Conservation (phyloP, 2,888 invertebrate genomes). For the Dynastes grantii region DNA sequence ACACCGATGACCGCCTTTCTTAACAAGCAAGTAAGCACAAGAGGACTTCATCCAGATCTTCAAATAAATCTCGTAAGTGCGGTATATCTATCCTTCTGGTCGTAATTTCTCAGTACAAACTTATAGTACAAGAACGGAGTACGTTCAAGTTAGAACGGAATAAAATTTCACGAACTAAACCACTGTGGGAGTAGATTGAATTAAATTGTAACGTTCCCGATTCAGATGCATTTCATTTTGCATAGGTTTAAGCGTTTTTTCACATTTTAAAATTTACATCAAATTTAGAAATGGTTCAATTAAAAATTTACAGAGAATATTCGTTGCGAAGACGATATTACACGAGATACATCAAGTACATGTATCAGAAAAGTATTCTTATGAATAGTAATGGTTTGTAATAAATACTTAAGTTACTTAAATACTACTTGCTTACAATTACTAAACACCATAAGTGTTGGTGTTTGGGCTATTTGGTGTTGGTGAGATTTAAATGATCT, state of each 20-base stretch:
- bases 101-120: conserved; percentile 3
- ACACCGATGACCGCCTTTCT: neutral
- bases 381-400: neutral
- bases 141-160: conserved; percentile 3
- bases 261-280: neutral
- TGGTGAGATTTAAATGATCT: too few relatives aligned
- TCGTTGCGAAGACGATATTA: neutral
- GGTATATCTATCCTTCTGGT: neutral
- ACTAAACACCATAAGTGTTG: neutral
- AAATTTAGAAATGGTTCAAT: neutral
- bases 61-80: conserved; percentile 26
- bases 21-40: conserved; percentile 7
- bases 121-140: neutral
- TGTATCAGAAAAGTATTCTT: neutral
- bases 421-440: too few relatives aligned
- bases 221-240: neutral
- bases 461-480: too few relatives aligned
- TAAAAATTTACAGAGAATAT: neutral
- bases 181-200: neutral
- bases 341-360: neutral
- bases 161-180: conserved; percentile 18
- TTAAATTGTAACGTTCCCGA: conserved; percentile 2
- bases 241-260: neutral
- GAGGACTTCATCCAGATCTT: neutral
- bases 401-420: too few relatives aligned